phyloP scores from a whole-genome alignment of 2,113 vertebrate genomes.

The Lycocorax pyrrhopterus region DNA sequence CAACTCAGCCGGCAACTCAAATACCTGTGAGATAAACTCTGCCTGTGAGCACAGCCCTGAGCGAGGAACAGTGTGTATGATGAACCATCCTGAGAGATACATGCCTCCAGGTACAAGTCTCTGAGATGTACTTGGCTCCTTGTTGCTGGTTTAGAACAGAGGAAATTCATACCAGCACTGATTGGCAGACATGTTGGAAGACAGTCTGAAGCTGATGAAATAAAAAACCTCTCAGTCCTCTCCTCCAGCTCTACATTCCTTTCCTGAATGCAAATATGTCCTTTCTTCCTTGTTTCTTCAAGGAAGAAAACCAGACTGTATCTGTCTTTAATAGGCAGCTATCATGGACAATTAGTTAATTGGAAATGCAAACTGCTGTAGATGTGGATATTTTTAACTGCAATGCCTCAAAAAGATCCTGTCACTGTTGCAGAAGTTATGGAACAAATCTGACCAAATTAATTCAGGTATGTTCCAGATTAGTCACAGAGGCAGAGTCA shows the following conservation, averaged over 20 bases:
- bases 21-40: not conserved
- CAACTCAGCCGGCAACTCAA: not conserved
- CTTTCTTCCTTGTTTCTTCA: not conserved
- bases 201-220: not conserved
- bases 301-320: not conserved
- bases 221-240: not conserved
- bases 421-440: not conserved
- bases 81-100: not conserved
- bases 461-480: not conserved
- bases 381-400: not conserved
- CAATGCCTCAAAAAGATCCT: not conserved
- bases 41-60: slow-evolving; percentile 1
- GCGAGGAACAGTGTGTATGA: not conserved
- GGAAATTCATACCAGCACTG: not conserved
- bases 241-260: not conserved
- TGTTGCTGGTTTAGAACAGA: not conserved
- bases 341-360: not conserved
- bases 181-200: not conserved
- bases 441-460: not conserved
- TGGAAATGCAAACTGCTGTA: not conserved
- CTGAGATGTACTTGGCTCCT: not conserved
- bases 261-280: not conserved
- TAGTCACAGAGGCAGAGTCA: not conserved
- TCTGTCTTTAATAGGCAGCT: not conserved
- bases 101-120: not conserved